phyloP scores from a whole-genome alignment of 2,113 vertebrate species.

The Notarius quadriscutis region DNA sequence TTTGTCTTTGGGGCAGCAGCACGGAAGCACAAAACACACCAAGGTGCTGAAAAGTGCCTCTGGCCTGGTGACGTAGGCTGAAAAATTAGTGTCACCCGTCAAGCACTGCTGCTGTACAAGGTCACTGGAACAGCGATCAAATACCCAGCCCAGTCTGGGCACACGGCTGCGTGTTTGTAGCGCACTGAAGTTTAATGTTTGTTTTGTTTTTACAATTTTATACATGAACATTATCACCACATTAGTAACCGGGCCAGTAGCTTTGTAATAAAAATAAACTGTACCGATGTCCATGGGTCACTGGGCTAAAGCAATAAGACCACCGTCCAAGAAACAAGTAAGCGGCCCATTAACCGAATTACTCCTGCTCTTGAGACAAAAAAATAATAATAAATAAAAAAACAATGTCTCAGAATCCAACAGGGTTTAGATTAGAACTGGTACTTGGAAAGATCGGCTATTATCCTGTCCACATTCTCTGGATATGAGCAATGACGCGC shows the following conservation, averaged over 20 bases:
- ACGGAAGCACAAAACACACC: slow-evolving; percentile 9
- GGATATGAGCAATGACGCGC: too few species aligned
- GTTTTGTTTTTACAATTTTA: not conserved
- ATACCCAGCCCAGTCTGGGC: not conserved
- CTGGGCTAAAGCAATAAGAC: not conserved
- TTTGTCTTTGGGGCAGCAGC: slow-evolving; percentile 29
- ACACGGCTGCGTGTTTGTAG: not conserved
- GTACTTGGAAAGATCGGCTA: not conserved
- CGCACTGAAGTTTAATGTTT: not conserved
- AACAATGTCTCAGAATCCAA: not conserved
- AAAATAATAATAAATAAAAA: not conserved
- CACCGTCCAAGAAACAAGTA: not conserved
- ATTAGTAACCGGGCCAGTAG: not conserved
- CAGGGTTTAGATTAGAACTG: not conserved
- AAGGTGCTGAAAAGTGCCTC: slow-evolving; percentile 31
- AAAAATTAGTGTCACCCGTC: slow-evolving; percentile 2
- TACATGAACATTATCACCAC: not conserved
- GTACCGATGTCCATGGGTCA: too few species aligned
- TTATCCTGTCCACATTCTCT: too few species aligned
- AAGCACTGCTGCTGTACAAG: not conserved
- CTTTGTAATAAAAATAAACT: not conserved
- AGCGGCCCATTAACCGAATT: not conserved
- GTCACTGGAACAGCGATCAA: not conserved
- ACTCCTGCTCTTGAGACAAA: not conserved
- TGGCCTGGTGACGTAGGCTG: not conserved